These are phyloP conservation scores for Chloromyia formosa DNA, from an alignment of 2,888 invertebrate genomes.

Conservation along the genomic window DNA sequence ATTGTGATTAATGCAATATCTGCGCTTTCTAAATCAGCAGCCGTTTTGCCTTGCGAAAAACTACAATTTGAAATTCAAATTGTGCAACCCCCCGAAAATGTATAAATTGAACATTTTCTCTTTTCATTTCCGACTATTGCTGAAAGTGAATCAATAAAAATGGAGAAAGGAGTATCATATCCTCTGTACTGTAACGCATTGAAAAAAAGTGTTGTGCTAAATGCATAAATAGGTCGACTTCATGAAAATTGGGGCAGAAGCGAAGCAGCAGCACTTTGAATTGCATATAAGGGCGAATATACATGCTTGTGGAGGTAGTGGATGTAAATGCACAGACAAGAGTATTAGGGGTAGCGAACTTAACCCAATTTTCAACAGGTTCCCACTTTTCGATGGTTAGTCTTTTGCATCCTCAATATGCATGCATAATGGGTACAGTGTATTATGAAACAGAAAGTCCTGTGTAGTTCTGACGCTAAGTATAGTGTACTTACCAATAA, in stretches of 20 bases:
- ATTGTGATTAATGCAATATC: no score
- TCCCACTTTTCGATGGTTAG: neutral
- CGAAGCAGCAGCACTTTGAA: constrained; percentile 11
- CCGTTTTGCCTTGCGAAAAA: no score
- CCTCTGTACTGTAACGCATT: neutral
- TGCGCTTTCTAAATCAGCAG: no score
- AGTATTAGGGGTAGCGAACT: neutral
- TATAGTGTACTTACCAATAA: neutral
- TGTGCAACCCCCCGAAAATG: neutral
- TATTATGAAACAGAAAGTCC: neutral
- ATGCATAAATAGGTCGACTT: constrained; percentile 37
- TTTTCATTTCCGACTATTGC: neutral
- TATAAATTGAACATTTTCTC: neutral
- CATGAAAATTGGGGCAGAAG: constrained; percentile 19
- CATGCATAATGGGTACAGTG: neutral
- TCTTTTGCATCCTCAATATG: neutral
- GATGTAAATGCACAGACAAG: neutral
- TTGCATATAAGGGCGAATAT: constrained; percentile 1
- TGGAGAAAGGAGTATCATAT: neutral
- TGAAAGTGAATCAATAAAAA: constrained; percentile 20
- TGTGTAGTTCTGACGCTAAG: neutral
- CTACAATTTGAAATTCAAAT: neutral
- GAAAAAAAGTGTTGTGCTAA: neutral
- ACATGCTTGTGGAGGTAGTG: no score
- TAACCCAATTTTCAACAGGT: constrained; percentile 41